phyloP scores from a whole-genome alignment of 2,888 invertebrate genomes.

The Troides helena region DNA sequence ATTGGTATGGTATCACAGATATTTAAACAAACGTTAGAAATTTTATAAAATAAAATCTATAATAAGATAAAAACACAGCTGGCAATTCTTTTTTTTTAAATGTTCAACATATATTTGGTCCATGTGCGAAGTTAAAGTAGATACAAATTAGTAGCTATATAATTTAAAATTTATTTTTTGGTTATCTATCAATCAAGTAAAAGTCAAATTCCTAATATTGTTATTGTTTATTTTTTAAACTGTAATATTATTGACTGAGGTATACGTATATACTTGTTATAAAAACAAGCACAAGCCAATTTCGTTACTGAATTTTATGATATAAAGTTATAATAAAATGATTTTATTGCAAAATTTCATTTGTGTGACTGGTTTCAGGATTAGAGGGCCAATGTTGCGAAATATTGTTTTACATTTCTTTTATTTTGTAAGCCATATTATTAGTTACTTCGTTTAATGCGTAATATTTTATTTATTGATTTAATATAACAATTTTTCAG shows the following conservation, averaged over 20 bases:
- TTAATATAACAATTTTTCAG: conserved; percentile 20
- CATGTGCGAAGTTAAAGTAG: no score
- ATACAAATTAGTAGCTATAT: no score
- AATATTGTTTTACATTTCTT: background rate
- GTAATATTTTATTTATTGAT: background rate
- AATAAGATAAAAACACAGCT: no score
- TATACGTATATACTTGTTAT: background rate
- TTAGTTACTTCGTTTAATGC: background rate
- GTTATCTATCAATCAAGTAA: no score
- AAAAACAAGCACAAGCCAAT: background rate
- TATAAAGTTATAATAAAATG: background rate
- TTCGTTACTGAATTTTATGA: conserved; percentile 1
- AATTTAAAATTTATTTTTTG: no score
- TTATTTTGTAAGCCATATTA: conserved; percentile 4
- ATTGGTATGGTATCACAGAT: no score
- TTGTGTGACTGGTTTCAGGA: background rate
- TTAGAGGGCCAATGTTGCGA: background rate
- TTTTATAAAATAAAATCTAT: no score
- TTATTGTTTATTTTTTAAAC: background rate
- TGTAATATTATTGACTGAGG: background rate
- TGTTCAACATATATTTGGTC: no score
- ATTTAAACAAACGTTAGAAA: no score
- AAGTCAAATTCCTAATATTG: no score
- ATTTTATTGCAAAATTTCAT: background rate
- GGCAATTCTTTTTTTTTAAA: no score